phyloP scores from a whole-genome alignment of 2,888 invertebrate genomes.

The Theristus sp. region DNA sequence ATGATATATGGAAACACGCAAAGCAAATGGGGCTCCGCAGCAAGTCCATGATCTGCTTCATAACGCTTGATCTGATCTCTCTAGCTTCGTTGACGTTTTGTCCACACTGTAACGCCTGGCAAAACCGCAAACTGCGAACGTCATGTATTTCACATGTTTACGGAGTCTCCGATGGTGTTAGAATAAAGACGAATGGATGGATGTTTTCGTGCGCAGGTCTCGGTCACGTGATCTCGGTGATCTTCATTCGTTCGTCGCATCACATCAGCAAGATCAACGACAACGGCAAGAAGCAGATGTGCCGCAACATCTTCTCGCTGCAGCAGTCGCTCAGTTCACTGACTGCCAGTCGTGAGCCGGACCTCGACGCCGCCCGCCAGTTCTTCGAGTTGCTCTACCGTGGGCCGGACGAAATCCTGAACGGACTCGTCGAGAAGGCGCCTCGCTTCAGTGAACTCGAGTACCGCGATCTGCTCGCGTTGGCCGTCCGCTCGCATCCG shows the following conservation, averaged over 20 bases:
- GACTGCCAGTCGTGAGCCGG: constrained; percentile 50
- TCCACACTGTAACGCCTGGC: too few relatives aligned
- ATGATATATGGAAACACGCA: too few relatives aligned
- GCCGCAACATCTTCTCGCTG: constrained; percentile 55
- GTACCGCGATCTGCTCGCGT: constrained; percentile 58
- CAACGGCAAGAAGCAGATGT: constrained; percentile 52
- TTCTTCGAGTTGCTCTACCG: constrained; percentile 69
- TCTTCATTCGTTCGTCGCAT: constrained; percentile 56
- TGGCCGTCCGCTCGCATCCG: constrained; percentile 47
- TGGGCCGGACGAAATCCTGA: constrained; percentile 64
- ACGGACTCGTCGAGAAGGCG: constrained; percentile 62
- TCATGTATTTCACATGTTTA: too few relatives aligned
- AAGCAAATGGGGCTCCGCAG: too few relatives aligned
- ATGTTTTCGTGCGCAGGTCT: too few relatives aligned
- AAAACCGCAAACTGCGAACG: too few relatives aligned
- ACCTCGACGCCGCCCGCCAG: constrained; percentile 66
- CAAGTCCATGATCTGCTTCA: too few relatives aligned
- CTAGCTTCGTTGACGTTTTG: too few relatives aligned
- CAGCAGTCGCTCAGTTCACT: constrained; percentile 57
- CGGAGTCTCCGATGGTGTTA: too few relatives aligned
- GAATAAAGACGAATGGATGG: too few relatives aligned
- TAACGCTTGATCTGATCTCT: too few relatives aligned
- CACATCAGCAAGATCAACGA: constrained; percentile 60
- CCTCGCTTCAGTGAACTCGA: constrained; percentile 69
- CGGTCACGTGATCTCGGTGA: constrained; percentile 58